A percentile compares a stretch with the other conserved stretches of the same genome.
Conservation (phyloP, 2,113 vertebrate species). For the Rhea americana region DNA sequence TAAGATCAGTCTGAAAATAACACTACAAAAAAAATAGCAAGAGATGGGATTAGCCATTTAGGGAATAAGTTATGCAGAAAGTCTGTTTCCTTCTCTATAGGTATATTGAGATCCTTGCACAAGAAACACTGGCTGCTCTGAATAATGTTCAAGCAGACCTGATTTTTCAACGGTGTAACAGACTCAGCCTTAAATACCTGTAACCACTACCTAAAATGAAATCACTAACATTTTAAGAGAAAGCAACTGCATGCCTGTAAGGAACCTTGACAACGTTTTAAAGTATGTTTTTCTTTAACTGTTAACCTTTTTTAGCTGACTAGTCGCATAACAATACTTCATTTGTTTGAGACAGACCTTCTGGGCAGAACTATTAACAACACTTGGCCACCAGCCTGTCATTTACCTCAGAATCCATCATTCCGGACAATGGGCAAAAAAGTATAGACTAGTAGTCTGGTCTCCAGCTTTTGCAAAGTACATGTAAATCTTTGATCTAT, state of each 20-base stretch:
- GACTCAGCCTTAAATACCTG: background rate
- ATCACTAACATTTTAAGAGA: background rate
- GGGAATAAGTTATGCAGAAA: background rate
- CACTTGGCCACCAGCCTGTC: background rate
- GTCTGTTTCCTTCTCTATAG: background rate
- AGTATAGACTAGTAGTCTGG: background rate
- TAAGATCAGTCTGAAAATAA: conserved; percentile 10
- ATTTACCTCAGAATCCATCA: background rate
- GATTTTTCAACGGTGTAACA: background rate
- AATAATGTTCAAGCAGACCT: background rate
- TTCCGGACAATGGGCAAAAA: background rate
- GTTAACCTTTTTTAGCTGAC: background rate
- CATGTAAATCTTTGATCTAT: background rate
- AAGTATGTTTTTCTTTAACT: background rate
- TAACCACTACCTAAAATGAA: background rate
- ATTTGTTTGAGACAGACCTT: background rate
- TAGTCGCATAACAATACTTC: background rate
- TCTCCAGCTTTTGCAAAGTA: background rate
- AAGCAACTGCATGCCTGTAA: background rate
- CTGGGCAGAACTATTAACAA: background rate
- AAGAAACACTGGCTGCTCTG: background rate
- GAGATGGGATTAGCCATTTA: conserved; percentile 12
- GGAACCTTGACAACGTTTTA: background rate
- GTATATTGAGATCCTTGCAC: background rate
- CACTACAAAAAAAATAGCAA: conserved; percentile 24